Conservation (phyloP, 2,113 vertebrate species). For the Istiophorus platypterus region DNA sequence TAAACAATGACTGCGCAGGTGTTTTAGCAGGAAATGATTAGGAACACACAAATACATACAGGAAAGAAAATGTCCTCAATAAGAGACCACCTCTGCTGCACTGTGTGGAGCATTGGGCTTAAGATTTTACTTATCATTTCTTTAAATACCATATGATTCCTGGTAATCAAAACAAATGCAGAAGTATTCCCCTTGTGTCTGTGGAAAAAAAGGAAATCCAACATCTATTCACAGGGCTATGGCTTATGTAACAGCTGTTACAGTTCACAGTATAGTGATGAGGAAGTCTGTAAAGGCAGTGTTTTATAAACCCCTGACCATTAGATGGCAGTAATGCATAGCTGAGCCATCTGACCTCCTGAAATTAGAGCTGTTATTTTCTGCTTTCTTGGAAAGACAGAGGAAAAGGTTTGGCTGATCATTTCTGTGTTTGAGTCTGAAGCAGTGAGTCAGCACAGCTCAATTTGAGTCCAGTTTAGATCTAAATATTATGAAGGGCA, state of each 20-base stretch:
- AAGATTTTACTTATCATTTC: background rate
- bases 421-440: slow-evolving; percentile 26
- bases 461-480: slow-evolving; percentile 7
- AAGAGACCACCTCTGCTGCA: slow-evolving; percentile 2
- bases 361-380: background rate
- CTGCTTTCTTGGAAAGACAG: slow-evolving; percentile 44
- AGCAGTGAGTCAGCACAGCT: slow-evolving; percentile 66
- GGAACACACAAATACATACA: slow-evolving; percentile 14
- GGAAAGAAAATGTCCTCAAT: background rate
- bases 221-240: background rate
- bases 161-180: background rate
- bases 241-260: slow-evolving; percentile 6
- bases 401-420: slow-evolving; percentile 25
- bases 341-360: slow-evolving; percentile 35
- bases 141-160: background rate
- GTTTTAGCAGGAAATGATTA: slow-evolving; percentile 53
- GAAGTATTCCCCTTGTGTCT: background rate
- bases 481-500: background rate
- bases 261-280: background rate
- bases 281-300: background rate
- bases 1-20: slow-evolving; percentile 74
- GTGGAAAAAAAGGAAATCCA: background rate
- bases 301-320: slow-evolving; percentile 63
- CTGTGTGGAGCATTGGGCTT: background rate
- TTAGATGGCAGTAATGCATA: slow-evolving; percentile 87